These are phyloP conservation scores for Notospermus geniculatus DNA, from an alignment of 1,140 invertebrate genomes.

Conservation along the genomic window DNA sequence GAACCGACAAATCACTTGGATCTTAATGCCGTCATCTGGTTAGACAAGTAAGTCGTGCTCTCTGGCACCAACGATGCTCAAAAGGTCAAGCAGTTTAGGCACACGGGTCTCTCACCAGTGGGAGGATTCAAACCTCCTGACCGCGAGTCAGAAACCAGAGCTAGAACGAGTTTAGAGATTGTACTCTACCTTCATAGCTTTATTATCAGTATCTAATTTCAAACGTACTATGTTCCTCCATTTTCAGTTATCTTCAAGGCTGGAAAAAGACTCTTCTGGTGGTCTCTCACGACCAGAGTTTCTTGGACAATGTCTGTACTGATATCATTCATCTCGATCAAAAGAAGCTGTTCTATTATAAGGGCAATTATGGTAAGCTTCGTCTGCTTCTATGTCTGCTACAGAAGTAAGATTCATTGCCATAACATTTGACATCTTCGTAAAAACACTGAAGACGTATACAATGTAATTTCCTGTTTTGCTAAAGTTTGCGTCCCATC, in stretches of 20 bases:
- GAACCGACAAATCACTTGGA: conserved; percentile 88
- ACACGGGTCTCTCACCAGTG: too few relatives aligned
- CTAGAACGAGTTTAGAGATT: too few relatives aligned
- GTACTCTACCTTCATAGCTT: too few relatives aligned
- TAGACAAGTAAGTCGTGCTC: conserved; percentile 88
- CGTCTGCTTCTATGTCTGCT: not conserved
- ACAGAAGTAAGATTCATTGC: not conserved
- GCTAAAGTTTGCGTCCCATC: too few relatives aligned
- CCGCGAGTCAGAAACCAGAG: too few relatives aligned
- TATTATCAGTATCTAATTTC: too few relatives aligned
- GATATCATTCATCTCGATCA: conserved; percentile 97
- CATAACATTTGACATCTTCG: not conserved
- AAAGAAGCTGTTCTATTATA: conserved; percentile 94
- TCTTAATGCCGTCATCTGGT: conserved; percentile 98
- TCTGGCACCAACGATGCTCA: too few relatives aligned
- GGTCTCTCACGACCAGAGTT: conserved; percentile 98
- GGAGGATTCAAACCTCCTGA: too few relatives aligned
- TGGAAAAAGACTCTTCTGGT: conserved; percentile 98
- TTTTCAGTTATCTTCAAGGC: conserved; percentile 79
- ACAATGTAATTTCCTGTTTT: not conserved
- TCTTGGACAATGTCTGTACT: conserved; percentile 98
- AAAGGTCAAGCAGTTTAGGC: too few relatives aligned
- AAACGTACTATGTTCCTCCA: too few relatives aligned
- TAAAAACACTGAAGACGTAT: not conserved
- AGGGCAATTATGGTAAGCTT: conserved; percentile 81